These are phyloP conservation scores for Eriocheir sinensis DNA, from an alignment of 1,140 invertebrate species.

Conservation along the genomic window DNA sequence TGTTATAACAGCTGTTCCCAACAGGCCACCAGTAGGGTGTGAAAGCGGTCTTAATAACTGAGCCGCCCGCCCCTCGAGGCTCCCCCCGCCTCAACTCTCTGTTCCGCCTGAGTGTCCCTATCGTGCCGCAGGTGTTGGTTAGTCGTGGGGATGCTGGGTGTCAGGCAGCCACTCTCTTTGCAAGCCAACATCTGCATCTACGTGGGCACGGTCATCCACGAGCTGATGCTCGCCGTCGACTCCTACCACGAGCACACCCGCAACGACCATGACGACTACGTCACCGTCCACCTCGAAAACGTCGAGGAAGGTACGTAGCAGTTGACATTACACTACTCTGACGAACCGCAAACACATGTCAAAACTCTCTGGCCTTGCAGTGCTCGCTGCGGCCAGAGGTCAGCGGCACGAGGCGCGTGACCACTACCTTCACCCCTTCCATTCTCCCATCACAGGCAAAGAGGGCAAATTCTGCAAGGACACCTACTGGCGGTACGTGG, in stretches of 20 bases:
- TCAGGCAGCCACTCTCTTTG: slow-evolving; percentile 47
- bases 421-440: background rate
- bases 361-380: too few species aligned
- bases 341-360: too few species aligned
- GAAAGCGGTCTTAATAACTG: too few species aligned
- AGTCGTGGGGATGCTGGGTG: slow-evolving; percentile 46
- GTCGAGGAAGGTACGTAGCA: background rate
- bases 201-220: slow-evolving; percentile 55
- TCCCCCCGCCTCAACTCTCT: background rate
- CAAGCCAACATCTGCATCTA: slow-evolving; percentile 55
- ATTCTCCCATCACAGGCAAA: background rate
- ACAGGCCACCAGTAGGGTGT: too few species aligned
- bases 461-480: slow-evolving; percentile 43
- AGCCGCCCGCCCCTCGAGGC: background rate
- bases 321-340: too few species aligned
- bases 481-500: slow-evolving; percentile 45
- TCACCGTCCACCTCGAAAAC: slow-evolving; percentile 40
- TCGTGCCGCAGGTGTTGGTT: slow-evolving; percentile 51
- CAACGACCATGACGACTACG: slow-evolving; percentile 61
- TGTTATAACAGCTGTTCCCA: too few species aligned
- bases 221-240: slow-evolving; percentile 57
- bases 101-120: background rate
- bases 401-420: background rate
- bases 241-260: slow-evolving; percentile 66
- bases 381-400: too few species aligned